Conservation (phyloP, 1,140 invertebrate species). For the Neodiprion virginianus region DNA sequence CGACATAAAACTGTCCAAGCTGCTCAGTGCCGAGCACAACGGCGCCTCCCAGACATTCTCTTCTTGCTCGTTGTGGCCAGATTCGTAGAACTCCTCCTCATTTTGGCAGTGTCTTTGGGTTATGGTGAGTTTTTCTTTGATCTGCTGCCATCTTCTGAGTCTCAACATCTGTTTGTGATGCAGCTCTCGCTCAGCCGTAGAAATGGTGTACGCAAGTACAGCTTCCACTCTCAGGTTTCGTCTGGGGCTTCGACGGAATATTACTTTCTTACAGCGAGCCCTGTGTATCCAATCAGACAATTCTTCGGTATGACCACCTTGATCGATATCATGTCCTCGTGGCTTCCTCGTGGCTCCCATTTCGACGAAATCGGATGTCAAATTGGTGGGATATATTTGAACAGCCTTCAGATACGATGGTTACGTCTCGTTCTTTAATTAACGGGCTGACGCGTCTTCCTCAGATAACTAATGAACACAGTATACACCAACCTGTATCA, state of each 20-base stretch:
- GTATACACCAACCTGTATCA: conserved; percentile 53
- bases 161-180: conserved; percentile 53
- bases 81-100: not conserved
- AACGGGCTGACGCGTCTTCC: conserved; percentile 7
- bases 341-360: conserved; percentile 28
- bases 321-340: conserved; percentile 32
- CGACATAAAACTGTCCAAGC: conserved; percentile 49
- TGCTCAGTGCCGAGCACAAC: conserved; percentile 43
- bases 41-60: conserved; percentile 35
- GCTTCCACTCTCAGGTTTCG: conserved; percentile 59
- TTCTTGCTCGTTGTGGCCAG: not conserved
- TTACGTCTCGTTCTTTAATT: not conserved
- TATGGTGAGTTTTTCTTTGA: conserved; percentile 44
- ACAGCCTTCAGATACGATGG: not conserved
- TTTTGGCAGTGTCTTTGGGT: conserved; percentile 21
- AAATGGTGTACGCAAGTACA: conserved; percentile 51
- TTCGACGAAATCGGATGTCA: conserved; percentile 1
- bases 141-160: conserved; percentile 51
- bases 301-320: conserved; percentile 46
- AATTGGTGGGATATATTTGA: not conserved
- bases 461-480: conserved; percentile 28
- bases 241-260: conserved; percentile 46
- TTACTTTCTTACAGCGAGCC: conserved; percentile 57
- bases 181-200: conserved; percentile 54
- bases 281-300: conserved; percentile 57